These are phyloP conservation scores for Vireo altiloquus DNA, from an alignment of 2,113 vertebrate species.

Conservation along the genomic window DNA sequence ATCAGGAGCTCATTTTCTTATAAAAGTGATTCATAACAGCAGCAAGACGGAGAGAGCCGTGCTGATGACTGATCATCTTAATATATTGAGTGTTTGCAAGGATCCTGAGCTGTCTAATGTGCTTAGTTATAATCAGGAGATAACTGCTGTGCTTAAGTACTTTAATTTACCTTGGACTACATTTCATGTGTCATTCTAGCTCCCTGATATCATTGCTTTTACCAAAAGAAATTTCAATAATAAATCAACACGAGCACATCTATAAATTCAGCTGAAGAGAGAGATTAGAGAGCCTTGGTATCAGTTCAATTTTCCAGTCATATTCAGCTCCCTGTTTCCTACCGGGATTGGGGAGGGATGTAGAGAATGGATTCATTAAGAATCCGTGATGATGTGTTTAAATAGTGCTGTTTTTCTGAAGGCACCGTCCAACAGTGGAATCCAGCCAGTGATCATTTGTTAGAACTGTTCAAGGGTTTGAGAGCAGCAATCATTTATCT, in stretches of 20 bases:
- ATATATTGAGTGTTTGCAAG: slow-evolving; percentile 57
- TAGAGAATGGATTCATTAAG: not conserved
- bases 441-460: slow-evolving; percentile 18
- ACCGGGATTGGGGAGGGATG: not conserved
- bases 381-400: not conserved
- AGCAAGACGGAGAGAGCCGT: not conserved
- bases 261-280: not conserved
- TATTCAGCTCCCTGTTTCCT: not conserved
- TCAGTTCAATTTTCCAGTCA: not conserved
- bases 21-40: slow-evolving; percentile 27
- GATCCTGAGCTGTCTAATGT: slow-evolving; percentile 27
- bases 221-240: not conserved
- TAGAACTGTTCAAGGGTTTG: slow-evolving; percentile 19
- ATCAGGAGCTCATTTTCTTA: slow-evolving; percentile 35
- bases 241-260: not conserved
- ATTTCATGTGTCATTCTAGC: slow-evolving; percentile 20
- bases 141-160: slow-evolving; percentile 34
- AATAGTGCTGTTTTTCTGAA: not conserved
- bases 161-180: slow-evolving; percentile 48
- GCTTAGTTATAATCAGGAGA: slow-evolving; percentile 35
- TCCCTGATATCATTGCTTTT: not conserved
- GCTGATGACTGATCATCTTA: slow-evolving; percentile 45
- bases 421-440: not conserved
- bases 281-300: slow-evolving; percentile 20
- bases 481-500: slow-evolving; percentile 41